Evolutionary conservation across 1,140 invertebrate species (phyloP).

Genomic region (Dinoponera quadriceps): DNA sequence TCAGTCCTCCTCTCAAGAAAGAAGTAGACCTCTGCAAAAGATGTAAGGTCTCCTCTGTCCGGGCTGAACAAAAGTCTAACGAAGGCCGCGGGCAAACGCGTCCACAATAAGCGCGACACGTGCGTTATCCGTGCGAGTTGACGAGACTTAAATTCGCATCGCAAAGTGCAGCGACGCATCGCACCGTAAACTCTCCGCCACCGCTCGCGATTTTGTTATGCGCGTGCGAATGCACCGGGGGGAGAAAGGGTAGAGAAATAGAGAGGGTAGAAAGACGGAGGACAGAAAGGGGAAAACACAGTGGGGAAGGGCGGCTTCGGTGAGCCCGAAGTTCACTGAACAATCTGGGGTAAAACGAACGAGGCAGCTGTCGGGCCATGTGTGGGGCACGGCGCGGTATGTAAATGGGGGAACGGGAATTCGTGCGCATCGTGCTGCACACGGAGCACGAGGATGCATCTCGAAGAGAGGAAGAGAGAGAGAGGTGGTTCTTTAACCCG

Average conservation of each 20-base stretch:
- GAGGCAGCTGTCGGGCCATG: constrained; percentile 60
- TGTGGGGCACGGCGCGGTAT: constrained; percentile 22
- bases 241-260: neutral
- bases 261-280: neutral
- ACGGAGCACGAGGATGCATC: constrained; percentile 53
- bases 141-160: constrained; percentile 31
- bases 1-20: neutral
- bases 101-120: neutral
- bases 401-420: constrained; percentile 61
- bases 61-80: neutral
- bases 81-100: neutral
- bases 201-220: constrained; percentile 57
- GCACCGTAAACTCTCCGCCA: constrained; percentile 48
- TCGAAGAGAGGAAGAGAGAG: neutral
- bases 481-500: constrained; percentile 29
- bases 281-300: too few species aligned
- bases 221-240: constrained; percentile 20
- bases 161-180: constrained; percentile 24
- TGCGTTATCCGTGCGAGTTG: neutral
- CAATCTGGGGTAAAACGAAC: constrained; percentile 59
- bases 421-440: constrained; percentile 57
- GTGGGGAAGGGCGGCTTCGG: neutral
- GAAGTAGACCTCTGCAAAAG: neutral
- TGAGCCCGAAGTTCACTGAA: constrained; percentile 65
- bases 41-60: neutral